A percentile compares a stretch with the other conserved stretches of the same genome.
Evolutionary conservation across 2,113 vertebrate species (phyloP).

Genomic region (Pyrgilauda ruficollis): DNA sequence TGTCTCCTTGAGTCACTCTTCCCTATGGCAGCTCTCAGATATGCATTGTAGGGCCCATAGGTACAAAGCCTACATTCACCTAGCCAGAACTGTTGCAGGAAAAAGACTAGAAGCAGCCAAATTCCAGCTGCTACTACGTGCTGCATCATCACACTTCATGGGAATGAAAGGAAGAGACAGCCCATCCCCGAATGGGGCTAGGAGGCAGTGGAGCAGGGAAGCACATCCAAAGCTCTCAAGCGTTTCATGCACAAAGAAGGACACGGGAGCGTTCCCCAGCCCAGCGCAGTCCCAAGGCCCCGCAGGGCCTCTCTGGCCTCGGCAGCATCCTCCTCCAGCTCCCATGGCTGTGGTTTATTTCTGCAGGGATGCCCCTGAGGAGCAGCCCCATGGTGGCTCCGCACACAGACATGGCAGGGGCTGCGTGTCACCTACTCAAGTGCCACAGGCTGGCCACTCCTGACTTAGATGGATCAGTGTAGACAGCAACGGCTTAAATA

Average conservation of each 20-base stretch:
- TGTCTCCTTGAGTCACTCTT: not conserved
- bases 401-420: not conserved
- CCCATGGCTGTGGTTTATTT: not conserved
- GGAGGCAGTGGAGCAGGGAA: not conserved
- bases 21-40: not conserved
- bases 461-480: not conserved
- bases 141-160: fast-evolving
- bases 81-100: not conserved
- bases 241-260: not conserved
- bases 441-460: not conserved
- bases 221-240: not conserved
- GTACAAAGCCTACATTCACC: not conserved
- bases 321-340: not conserved
- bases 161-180: not conserved
- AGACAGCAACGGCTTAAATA: not conserved
- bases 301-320: not conserved
- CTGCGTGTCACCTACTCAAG: fast-evolving
- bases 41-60: fast-evolving
- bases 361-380: not conserved
- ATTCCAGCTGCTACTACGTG: not conserved
- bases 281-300: not conserved
- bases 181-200: fast-evolving
- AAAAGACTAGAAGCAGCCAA: not conserved
- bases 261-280: fast-evolving
- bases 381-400: not conserved